A percentile compares a stretch with the other conserved stretches of the same genome.
These are phyloP conservation scores for Meteorus colon DNA, from an alignment of 2,888 invertebrate genomes.

Conservation along the genomic window DNA sequence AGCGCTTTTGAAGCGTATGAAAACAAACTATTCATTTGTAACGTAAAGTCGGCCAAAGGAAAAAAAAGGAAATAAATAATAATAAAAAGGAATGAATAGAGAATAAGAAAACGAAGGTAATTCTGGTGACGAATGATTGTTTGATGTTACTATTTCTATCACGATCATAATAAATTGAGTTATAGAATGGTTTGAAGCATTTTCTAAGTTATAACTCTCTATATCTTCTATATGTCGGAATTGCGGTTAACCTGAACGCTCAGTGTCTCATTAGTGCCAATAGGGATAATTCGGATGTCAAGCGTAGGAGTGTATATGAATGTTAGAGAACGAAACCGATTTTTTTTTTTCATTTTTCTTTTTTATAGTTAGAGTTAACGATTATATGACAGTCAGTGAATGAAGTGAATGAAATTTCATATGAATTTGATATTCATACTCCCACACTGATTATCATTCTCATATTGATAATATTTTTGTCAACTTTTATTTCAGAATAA, in stretches of 20 bases:
- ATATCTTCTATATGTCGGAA: background rate
- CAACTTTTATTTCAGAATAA: background rate
- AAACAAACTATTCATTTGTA: too few species aligned
- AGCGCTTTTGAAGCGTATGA: too few species aligned
- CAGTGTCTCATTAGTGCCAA: conserved; percentile 10
- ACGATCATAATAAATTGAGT: background rate
- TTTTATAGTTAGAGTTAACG: conserved; percentile 2
- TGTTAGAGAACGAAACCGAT: background rate
- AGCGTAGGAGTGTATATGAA: background rate
- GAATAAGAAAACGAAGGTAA: background rate
- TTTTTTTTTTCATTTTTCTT: background rate
- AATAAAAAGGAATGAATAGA: background rate
- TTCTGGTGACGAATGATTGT: background rate
- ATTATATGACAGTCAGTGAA: background rate
- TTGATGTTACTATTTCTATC: background rate
- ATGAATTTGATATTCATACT: background rate
- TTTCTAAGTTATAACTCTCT: background rate
- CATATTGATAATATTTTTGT: background rate
- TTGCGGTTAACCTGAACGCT: background rate
- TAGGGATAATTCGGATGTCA: background rate
- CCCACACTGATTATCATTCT: background rate
- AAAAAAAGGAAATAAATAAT: background rate
- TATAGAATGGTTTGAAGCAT: background rate
- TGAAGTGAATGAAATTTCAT: background rate
- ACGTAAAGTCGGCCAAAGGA: too few species aligned